phyloP scores from a whole-genome alignment of 2,888 invertebrate species.

The Erebia palarica region DNA sequence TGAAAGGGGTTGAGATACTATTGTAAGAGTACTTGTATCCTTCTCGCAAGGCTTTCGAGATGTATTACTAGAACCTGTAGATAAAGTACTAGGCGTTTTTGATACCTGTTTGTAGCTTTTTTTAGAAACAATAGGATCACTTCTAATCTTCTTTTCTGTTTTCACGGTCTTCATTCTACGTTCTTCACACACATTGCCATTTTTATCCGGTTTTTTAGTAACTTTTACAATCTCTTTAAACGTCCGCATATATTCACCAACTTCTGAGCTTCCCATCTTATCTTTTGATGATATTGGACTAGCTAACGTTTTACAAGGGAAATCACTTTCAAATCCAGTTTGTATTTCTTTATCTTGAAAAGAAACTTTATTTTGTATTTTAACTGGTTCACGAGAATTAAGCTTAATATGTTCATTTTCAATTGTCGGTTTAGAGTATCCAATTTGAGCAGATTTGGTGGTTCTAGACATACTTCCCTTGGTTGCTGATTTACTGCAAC shows the following conservation, averaged over 20 bases:
- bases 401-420: background rate
- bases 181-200: slow-evolving; percentile 53
- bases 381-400: background rate
- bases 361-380: slow-evolving; percentile 10
- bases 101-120: slow-evolving; percentile 8
- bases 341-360: slow-evolving; percentile 6
- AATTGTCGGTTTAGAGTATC: background rate
- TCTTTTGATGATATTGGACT: background rate
- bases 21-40: slow-evolving; percentile 8
- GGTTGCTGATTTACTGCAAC: background rate
- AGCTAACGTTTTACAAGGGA: background rate
- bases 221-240: slow-evolving; percentile 55
- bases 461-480: background rate
- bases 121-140: slow-evolving; percentile 13
- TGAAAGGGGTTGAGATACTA: slow-evolving; percentile 16
- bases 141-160: slow-evolving; percentile 48
- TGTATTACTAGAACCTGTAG: background rate
- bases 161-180: slow-evolving; percentile 53
- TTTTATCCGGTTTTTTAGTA: slow-evolving; percentile 46
- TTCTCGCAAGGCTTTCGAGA: background rate
- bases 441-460: slow-evolving; percentile 1
- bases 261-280: background rate
- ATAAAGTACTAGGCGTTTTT: slow-evolving; percentile 18
- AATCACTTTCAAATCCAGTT: background rate
- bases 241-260: slow-evolving; percentile 48